Conservation (phyloP, 2,113 vertebrate species). For the Calidris pygmaea region DNA sequence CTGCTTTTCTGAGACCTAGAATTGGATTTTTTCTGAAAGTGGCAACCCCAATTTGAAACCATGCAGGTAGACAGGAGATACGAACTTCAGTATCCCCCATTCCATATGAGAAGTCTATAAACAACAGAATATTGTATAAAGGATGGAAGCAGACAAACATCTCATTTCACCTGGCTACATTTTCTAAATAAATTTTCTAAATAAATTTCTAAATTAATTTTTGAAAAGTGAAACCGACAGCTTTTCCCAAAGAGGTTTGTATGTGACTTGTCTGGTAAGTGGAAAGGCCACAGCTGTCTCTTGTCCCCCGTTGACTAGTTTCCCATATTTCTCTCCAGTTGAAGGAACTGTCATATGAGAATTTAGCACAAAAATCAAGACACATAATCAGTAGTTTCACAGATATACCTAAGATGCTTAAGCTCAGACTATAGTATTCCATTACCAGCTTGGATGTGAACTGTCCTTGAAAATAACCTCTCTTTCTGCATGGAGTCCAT, state of each 20-base stretch:
- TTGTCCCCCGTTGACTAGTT: background rate
- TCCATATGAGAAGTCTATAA: background rate
- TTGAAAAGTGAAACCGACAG: background rate
- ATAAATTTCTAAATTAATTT: background rate
- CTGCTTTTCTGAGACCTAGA: background rate
- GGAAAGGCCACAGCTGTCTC: background rate
- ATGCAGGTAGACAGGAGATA: background rate
- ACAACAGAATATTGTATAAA: background rate
- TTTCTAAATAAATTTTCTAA: background rate
- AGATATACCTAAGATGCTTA: background rate
- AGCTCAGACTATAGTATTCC: background rate
- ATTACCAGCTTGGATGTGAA: background rate
- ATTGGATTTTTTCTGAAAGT: background rate
- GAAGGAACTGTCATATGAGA: background rate
- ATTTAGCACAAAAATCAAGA: background rate
- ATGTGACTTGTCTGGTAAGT: accelerated
- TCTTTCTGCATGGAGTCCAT: background rate
- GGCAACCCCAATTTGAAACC: background rate
- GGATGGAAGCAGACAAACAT: background rate
- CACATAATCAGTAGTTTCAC: background rate
- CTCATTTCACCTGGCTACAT: background rate
- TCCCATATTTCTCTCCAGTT: background rate
- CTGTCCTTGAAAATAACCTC: background rate
- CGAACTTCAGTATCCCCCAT: background rate
- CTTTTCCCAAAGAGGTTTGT: background rate